Evolutionary conservation across 1,140 invertebrate species (phyloP), one percentile per base, ranked within the genome.

Genomic region (Carcinoscorpius rotundicauda): DNA sequence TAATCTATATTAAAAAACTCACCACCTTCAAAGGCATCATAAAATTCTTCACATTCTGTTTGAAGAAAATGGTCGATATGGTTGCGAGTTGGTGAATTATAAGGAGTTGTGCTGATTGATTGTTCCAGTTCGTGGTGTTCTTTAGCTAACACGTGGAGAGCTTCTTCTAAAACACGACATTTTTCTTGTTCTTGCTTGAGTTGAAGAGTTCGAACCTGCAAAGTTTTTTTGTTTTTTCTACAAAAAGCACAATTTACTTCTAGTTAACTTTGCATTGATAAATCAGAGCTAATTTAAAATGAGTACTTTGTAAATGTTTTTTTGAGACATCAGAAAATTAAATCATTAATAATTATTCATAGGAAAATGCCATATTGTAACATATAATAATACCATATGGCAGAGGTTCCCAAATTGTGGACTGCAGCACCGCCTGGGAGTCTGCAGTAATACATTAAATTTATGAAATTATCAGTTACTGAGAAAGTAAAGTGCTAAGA

Each of bases 111-210:
- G n/a, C 53, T 55, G 48, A 84, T 79, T 3, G 84, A 83, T 73
- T 83, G 80, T 71, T 87, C 85, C 3, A 87, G 72, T 4, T 84
- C 84, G 74, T 86, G 84, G 71, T 87, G 85, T 67, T 86, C 84
- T 52, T 81, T 77, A 0, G 86, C 85, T 48, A 87, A 72, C 9
- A 84, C 84, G 63, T 83, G 82, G 1, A 87, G 72, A 0, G 85
- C 81, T 72, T 87, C 84, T 74, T 87, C 83, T 49, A 87, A 74
- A 3, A 86, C 83, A 8, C 85, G 77, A 68, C 83, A 83, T 59
- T 83, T 80, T 72, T 86, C 86, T 66, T 73, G 73, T 68, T 85
- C 81, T 68, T 81, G 71, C 65, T 75, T 73, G 60, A 81, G 64
- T 64, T 80, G 75, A 8, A 77, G 62, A 64, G 74, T 69, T 61